Percentiles rank a stretch among this genome's conserved stretches.
Conservation (phyloP, 2,113 vertebrate genomes). For the Crypturellus undulatus region DNA sequence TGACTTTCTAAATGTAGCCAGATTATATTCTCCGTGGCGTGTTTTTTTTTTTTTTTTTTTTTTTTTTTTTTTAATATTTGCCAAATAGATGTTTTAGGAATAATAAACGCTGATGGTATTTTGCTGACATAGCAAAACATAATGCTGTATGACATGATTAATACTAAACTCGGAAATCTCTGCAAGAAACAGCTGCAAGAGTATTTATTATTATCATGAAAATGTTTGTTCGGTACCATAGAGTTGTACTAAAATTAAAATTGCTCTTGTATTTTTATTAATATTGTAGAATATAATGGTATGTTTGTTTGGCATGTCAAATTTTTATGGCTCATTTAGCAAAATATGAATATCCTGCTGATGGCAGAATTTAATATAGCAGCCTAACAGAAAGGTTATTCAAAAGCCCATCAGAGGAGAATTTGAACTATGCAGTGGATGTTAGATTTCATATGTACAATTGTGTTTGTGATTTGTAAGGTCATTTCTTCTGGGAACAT, state of each 20-base stretch:
- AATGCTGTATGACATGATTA: not conserved
- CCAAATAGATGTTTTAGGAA: not conserved
- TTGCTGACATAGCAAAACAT: not conserved
- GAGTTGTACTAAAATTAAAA: not conserved
- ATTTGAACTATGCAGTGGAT: constrained; percentile 20
- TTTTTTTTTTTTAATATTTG: not conserved
- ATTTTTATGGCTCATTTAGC: constrained; percentile 29
- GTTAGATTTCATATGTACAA: not conserved
- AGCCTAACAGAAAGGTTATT: constrained; percentile 33
- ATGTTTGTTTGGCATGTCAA: not conserved
- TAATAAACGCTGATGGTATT: not conserved
- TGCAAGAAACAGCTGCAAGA: constrained; percentile 8
- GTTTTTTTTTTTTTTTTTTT: not conserved
- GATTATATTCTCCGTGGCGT: not conserved
- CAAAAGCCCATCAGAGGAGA: constrained; percentile 28
- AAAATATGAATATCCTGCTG: constrained; percentile 27
- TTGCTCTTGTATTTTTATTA: constrained; percentile 14
- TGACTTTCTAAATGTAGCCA: not conserved
- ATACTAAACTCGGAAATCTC: not conserved
- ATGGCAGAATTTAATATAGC: not conserved
- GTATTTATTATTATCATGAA: constrained; percentile 4
- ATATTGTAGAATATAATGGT: not conserved
- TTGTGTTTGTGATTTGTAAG: constrained; percentile 9
- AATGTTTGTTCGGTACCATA: not conserved
- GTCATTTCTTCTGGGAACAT: not conserved